Evolutionary conservation across 2,888 invertebrate genomes (phyloP).

Genomic region (Eilema caniola): DNA sequence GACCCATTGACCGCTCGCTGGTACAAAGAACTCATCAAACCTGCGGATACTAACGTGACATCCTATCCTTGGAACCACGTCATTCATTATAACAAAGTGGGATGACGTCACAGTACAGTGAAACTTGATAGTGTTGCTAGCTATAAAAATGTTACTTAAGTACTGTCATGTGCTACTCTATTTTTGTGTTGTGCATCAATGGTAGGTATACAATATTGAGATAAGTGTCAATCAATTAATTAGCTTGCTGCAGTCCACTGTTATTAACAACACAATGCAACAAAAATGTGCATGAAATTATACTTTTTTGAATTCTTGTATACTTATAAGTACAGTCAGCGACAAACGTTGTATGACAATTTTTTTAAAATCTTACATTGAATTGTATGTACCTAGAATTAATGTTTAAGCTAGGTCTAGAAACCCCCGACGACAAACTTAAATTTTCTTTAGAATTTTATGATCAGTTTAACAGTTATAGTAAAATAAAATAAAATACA

Average conservation of each 20-base stretch:
- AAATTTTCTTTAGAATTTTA: no score
- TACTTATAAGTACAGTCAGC: no score
- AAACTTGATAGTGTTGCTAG: slow-evolving; percentile 31
- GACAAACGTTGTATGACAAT: no score
- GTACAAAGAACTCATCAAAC: slow-evolving; percentile 56
- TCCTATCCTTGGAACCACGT: slow-evolving; percentile 49
- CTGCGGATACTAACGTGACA: slow-evolving; percentile 53
- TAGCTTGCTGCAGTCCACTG: not conserved
- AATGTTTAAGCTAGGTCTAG: no score
- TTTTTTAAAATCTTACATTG: no score
- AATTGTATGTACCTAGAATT: no score
- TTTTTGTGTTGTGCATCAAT: not conserved
- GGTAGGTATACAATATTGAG: not conserved
- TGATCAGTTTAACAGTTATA: no score
- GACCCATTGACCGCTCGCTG: slow-evolving; percentile 58
- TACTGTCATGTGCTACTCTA: not conserved
- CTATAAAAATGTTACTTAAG: not conserved
- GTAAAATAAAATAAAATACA: no score
- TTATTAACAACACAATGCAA: not conserved
- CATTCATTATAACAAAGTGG: slow-evolving; percentile 60
- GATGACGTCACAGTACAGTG: slow-evolving; percentile 39
- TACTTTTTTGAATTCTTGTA: no score
- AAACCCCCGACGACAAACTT: no score
- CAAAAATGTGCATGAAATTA: not conserved
- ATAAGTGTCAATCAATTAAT: not conserved